These are phyloP conservation scores for Drosophila eugracilis DNA, from an alignment of 1,140 invertebrate genomes.

Conservation along the genomic window DNA sequence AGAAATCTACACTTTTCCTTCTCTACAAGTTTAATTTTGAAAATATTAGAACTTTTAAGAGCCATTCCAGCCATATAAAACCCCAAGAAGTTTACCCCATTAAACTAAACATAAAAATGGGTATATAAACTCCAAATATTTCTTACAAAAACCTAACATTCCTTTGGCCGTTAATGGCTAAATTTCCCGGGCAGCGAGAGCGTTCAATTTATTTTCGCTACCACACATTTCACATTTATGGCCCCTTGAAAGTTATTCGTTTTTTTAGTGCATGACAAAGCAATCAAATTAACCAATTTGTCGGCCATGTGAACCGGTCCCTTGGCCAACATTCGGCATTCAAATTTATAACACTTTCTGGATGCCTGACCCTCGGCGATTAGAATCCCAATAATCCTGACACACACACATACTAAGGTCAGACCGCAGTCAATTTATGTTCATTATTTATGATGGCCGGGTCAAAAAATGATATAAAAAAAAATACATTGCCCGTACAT, in stretches of 20 bases:
- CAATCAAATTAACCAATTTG: constrained; percentile 64
- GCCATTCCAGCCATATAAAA: background rate
- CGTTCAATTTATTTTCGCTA: constrained; percentile 1
- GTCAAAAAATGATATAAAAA: constrained; percentile 55
- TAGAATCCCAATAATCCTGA: constrained; percentile 43
- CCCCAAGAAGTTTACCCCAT: background rate
- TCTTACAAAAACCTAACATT: constrained; percentile 1
- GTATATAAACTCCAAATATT: constrained; percentile 7
- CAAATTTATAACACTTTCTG: constrained; percentile 52
- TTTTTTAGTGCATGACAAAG: constrained; percentile 35
- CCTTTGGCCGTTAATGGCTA: background rate
- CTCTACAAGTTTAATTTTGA: too few species aligned
- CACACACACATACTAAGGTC: constrained; percentile 35
- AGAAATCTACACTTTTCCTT: too few species aligned
- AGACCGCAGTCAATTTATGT: constrained; percentile 52
- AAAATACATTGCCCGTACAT: too few species aligned
- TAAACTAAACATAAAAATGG: background rate
- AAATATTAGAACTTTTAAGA: too few species aligned
- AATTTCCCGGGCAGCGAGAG: background rate
- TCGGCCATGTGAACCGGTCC: constrained; percentile 25
- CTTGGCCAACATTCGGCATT: constrained; percentile 40
- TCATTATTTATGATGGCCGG: constrained; percentile 62
- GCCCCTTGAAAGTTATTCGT: constrained; percentile 9
- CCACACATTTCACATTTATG: constrained; percentile 22
- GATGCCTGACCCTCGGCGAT: constrained; percentile 44